A percentile compares a stretch with the other conserved stretches of the same genome.
phyloP scores from a whole-genome alignment of 1,140 invertebrate genomes.

The Rhizoglyphus robini region DNA sequence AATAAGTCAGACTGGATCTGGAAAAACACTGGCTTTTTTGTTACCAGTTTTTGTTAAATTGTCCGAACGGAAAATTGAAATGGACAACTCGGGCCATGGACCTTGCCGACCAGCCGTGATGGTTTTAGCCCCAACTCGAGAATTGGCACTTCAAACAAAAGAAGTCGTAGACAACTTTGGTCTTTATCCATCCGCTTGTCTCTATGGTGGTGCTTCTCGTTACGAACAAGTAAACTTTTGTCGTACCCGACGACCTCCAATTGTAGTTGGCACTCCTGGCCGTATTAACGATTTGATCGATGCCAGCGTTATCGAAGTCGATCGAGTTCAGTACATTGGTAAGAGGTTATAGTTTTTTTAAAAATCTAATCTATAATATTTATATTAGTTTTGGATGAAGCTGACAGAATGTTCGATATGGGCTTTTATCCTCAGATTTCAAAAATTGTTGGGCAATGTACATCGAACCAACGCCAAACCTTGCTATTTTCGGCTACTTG shows the following conservation, averaged over 20 bases:
- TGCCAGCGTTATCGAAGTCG: background rate
- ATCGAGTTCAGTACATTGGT: conserved; percentile 27
- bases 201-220: conserved; percentile 20
- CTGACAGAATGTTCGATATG: conserved; percentile 32
- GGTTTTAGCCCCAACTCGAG: conserved; percentile 72
- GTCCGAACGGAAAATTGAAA: conserved; percentile 27
- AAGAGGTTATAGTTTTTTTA: background rate
- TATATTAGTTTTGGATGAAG: conserved; percentile 40
- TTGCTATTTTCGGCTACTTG: conserved; percentile 30
- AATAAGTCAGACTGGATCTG: conserved; percentile 58
- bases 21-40: conserved; percentile 60
- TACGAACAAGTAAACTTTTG: conserved; percentile 33
- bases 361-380: background rate
- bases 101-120: conserved; percentile 64
- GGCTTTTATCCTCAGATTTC: conserved; percentile 20
- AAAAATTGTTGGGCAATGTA: conserved; percentile 28
- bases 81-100: conserved; percentile 37
- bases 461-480: conserved; percentile 27
- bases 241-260: conserved; percentile 28
- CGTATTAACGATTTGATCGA: conserved; percentile 17
- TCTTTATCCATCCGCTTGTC: conserved; percentile 8
- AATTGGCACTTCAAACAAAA: conserved; percentile 63
- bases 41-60: conserved; percentile 42
- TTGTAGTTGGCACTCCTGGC: conserved; percentile 17
- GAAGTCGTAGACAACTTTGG: conserved; percentile 21